Base-by-base conservation (phyloP, 2,888 invertebrate species). In the Serripes groenlandicus region DNA sequence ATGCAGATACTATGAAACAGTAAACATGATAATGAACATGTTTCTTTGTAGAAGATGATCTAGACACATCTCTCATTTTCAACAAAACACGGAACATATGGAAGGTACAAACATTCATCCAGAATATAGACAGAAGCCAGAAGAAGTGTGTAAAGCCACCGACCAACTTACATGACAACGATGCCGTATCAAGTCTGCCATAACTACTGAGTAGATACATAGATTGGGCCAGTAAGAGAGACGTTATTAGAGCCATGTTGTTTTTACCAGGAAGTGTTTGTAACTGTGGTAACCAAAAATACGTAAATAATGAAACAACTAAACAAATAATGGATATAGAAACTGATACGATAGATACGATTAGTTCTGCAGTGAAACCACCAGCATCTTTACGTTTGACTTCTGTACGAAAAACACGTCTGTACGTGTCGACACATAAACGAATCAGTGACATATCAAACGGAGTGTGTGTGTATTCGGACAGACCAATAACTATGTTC, bases 51-150 rank as follows among this genome's bases (percentile, higher is more conserved):
- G 56, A 54, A 3, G 42, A 68, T 28, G n/a, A 35, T 1, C 37
- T 42, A 4, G 69, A n/a, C n/a, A n/a, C 37, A 1, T 42, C n/a
- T 37, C 60, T 70, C 1, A 56, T 73, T 21, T 56, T 71, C 7
- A 68, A 34, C 58, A 83, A 73, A 18, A 83, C 74, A 7, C 71
- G 73, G 28, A 77, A 80, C 75, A 83, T 74, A 32, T 83, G 78
- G 26, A 79, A 76, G 1, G 78, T 79, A 42, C 83, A 83, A 15
- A 77, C 58, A n/a, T 58, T 58, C 79, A 77, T 77, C 66, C 78
- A 78, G 30, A 66, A 72, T 34, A 72, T 52, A 0, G 80, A 52
- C 26, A 76, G 7, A 7, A 84, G 74, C 83, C 80, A 80, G 28
- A 78, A 72, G 30, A 80, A 80, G 35, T 84, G 83, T 5, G 74